A percentile compares a stretch with the other conserved stretches of the same genome.
Evolutionary conservation across 1,140 invertebrate genomes (phyloP).

Genomic region (Drosophila bifasciata): DNA sequence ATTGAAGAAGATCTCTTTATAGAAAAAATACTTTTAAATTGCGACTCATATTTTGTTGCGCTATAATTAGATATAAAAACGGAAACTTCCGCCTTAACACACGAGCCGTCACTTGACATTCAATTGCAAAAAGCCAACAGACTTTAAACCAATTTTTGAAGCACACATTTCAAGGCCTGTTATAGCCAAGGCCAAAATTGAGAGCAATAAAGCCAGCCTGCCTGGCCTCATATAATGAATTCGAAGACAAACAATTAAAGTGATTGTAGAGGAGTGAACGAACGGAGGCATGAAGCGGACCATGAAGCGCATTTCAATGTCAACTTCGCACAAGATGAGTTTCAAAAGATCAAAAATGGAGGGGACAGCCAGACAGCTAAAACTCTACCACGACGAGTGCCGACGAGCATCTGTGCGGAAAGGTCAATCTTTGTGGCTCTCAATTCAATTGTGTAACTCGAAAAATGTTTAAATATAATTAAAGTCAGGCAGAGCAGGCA

Average conservation of each 20-base stretch:
- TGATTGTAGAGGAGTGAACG: constrained; percentile 63
- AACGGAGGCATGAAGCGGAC: constrained; percentile 30
- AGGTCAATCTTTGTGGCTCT: constrained; percentile 47
- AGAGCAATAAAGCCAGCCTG: constrained; percentile 7
- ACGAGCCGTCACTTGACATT: constrained; percentile 64
- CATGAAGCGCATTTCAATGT: constrained; percentile 79
- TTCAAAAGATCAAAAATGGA: constrained; percentile 46
- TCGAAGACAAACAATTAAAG: constrained; percentile 60
- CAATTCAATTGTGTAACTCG: constrained; percentile 73
- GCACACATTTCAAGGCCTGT: constrained; percentile 31
- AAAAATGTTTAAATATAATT: constrained; percentile 65
- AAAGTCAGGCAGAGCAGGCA: constrained; percentile 37
- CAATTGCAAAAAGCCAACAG: constrained; percentile 51
- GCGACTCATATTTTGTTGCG: constrained; percentile 18
- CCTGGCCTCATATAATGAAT: not conserved
- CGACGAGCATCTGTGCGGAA: constrained; percentile 22
- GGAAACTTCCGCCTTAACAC: constrained; percentile 56
- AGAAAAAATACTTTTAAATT: constrained; percentile 24
- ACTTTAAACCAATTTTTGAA: constrained; percentile 46
- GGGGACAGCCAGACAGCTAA: constrained; percentile 11
- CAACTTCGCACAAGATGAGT: constrained; percentile 47
- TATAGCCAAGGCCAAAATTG: constrained; percentile 33
- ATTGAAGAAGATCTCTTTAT: constrained; percentile 31
- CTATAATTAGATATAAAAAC: constrained; percentile 18
- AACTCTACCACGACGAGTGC: not conserved